Evolutionary conservation across 2,888 invertebrate species (phyloP).

Genomic region (Drosophila peninsularis): DNA sequence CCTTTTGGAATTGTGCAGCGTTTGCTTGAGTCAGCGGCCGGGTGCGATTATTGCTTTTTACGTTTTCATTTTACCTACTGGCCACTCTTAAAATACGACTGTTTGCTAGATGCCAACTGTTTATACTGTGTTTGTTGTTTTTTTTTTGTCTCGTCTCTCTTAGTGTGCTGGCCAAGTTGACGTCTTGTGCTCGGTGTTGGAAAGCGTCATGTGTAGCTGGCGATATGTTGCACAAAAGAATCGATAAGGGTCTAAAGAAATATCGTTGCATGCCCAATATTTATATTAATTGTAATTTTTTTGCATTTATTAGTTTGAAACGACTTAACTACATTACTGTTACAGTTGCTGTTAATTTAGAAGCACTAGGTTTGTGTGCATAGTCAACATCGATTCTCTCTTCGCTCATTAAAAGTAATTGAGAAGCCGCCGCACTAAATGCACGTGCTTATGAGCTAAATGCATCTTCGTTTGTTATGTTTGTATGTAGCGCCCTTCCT

Average conservation of each 20-base stretch:
- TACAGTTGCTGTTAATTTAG: constrained; percentile 19
- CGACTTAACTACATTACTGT: constrained; percentile 33
- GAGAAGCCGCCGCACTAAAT: constrained; percentile 8
- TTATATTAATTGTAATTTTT: constrained; percentile 2
- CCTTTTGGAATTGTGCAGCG: constrained; percentile 26
- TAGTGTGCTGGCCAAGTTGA: constrained; percentile 31
- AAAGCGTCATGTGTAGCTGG: constrained; percentile 11
- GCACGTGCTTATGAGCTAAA: constrained; percentile 43
- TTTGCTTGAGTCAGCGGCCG: constrained; percentile 32
- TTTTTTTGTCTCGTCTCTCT: constrained; percentile 14
- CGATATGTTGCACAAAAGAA: constrained; percentile 21
- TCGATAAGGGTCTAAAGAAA: constrained; percentile 32
- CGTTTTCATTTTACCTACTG: constrained; percentile 25
- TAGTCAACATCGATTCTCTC: constrained; percentile 1
- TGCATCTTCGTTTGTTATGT: constrained; percentile 46
- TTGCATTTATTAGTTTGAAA: constrained; percentile 38
- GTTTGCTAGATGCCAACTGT: constrained; percentile 64
- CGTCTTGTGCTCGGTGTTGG: constrained; percentile 41
- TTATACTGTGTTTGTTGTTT: constrained; percentile 59
- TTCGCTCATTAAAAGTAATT: constrained; percentile 13
- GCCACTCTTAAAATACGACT: constrained; percentile 18
- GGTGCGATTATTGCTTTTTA: constrained; percentile 24
- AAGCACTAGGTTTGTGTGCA: neutral
- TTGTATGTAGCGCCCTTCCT: constrained; percentile 15
- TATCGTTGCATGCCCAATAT: neutral